Percentiles rank a stretch among this genome's conserved stretches.
phyloP scores from a whole-genome alignment of 2,797 vertebrate genomes.

The Anniella stebbinsi region DNA sequence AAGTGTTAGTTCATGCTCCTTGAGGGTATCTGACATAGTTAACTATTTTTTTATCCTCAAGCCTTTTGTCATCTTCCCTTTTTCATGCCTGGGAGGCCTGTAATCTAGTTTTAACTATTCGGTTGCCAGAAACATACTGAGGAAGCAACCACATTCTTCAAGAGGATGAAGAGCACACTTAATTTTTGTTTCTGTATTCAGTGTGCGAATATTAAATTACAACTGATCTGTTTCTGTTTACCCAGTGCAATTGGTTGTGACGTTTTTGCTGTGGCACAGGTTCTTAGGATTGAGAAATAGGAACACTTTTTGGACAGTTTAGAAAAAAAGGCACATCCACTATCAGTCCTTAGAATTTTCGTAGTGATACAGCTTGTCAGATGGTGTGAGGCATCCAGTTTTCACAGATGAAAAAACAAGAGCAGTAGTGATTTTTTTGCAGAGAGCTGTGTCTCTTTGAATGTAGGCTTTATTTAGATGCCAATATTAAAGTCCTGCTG shows the following conservation, averaged over 20 bases:
- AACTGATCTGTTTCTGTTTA: not conserved
- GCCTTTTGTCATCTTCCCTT: not conserved
- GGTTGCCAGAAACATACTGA: not conserved
- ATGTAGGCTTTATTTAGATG: conserved; percentile 45
- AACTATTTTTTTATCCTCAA: not conserved
- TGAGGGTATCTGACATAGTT: not conserved
- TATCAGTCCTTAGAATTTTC: conserved; percentile 39
- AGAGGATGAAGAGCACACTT: not conserved
- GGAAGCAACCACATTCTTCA: not conserved
- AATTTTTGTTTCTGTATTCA: not conserved
- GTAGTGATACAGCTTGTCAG: conserved; percentile 34
- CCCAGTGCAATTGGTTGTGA: not conserved
- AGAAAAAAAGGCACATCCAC: conserved; percentile 42
- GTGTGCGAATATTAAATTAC: not conserved
- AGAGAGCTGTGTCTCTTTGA: conserved; percentile 5
- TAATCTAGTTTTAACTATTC: not conserved
- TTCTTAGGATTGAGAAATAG: not conserved
- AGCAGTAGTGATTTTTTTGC: conserved; percentile 29
- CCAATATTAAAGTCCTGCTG: conserved; percentile 50
- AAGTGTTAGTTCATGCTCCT: not conserved
- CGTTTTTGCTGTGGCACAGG: not conserved
- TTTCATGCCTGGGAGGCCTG: not conserved
- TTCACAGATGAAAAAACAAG: conserved; percentile 59
- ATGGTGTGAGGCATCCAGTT: conserved; percentile 35
- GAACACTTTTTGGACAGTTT: not conserved